phyloP scores from a whole-genome alignment of 2,797 vertebrate genomes.

The Spinus pinus region DNA sequence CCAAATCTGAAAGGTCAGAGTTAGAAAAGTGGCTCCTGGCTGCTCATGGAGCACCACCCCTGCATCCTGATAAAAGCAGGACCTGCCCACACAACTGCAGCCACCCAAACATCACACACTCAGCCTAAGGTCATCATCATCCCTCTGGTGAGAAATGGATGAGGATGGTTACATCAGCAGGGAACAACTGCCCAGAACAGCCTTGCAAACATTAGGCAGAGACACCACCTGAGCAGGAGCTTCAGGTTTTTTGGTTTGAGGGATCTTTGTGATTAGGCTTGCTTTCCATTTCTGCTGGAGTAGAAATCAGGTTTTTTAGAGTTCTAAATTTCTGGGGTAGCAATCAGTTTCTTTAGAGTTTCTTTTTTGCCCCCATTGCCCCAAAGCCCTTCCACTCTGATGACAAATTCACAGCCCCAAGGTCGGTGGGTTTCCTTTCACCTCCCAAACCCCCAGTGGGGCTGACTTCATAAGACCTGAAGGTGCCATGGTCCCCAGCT shows the following conservation, averaged over 20 bases:
- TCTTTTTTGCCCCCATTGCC: not conserved
- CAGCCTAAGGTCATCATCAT: not conserved
- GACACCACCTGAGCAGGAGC: not conserved
- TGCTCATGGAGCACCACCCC: not conserved
- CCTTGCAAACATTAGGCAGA: not conserved
- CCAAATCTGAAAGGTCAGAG: constrained; percentile 45
- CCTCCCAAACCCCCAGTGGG: not conserved
- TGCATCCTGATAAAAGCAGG: not conserved
- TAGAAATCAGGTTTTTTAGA: not conserved
- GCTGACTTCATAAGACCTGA: not conserved
- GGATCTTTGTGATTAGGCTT: not conserved
- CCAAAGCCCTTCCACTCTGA: not conserved
- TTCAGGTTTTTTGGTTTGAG: not conserved
- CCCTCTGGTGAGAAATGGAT: not conserved
- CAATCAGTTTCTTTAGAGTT: not conserved
- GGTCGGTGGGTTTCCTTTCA: not conserved
- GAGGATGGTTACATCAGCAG: not conserved
- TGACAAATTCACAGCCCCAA: not conserved
- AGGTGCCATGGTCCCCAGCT: not conserved
- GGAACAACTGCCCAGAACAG: not conserved
- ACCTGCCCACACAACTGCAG: not conserved
- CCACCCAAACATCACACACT: not conserved
- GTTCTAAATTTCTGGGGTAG: not conserved
- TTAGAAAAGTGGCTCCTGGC: not conserved
- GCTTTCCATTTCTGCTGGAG: not conserved